A percentile compares a stretch with the other conserved stretches of the same genome.
Evolutionary conservation across 35 echinoderm and acorn worm species (phyloP).

Genomic region (Apostichopus californicus): DNA sequence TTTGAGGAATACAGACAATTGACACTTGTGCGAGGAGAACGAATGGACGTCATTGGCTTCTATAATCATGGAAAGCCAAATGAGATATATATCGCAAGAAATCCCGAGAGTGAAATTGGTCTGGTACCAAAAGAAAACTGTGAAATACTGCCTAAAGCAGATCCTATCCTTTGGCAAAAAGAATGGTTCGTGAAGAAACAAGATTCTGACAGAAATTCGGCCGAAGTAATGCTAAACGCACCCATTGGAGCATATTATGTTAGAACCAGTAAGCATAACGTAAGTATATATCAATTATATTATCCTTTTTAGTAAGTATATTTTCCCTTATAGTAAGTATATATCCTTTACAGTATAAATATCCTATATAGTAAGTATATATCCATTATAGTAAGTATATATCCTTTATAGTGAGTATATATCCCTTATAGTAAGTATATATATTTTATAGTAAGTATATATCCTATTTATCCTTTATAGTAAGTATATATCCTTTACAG

Average conservation of each 20-base stretch:
- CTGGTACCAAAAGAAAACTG: constrained; percentile 31
- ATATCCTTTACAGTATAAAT: too few species aligned
- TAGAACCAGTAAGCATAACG: not conserved
- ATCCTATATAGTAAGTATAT: too few species aligned
- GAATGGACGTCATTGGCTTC: constrained; percentile 24
- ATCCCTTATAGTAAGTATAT: too few species aligned
- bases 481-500: too few species aligned
- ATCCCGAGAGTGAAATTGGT: constrained; percentile 8
- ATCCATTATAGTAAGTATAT: too few species aligned
- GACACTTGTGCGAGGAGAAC: not conserved
- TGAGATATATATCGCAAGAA: not conserved
- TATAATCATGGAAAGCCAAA: not conserved
- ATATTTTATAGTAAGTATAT: too few species aligned
- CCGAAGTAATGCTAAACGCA: not conserved
- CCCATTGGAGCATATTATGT: constrained; percentile 17
- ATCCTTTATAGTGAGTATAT: too few species aligned
- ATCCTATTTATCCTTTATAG: too few species aligned
- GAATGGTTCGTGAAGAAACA: constrained; percentile 1
- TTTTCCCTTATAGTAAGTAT: too few species aligned
- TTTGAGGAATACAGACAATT: not conserved
- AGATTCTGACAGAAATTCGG: not conserved
- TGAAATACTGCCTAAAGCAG: not conserved
- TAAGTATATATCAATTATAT: not conserved
- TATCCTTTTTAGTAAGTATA: too few species aligned
- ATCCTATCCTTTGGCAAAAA: constrained; percentile 25